Evolutionary conservation across 2,113 vertebrate genomes (phyloP), one percentile per base, ranked within the genome.

Genomic region (Cyanocitta stelleri): DNA sequence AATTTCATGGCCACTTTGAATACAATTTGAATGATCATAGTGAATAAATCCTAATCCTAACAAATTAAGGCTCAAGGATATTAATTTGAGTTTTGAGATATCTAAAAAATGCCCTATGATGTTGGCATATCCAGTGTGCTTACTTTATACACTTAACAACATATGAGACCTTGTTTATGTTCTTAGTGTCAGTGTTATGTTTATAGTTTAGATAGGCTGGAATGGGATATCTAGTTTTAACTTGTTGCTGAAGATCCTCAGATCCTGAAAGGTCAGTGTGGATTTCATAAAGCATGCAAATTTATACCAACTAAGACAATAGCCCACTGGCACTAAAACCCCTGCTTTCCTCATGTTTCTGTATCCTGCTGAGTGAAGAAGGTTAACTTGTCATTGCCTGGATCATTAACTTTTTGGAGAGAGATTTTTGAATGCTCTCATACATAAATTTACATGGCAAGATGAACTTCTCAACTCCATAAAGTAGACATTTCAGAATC

Each of bases 371-470:
- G 71, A 80, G 52, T 56, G 32, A 83, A 77, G 33, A 91, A 94
- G 92, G 90, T 95, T 96, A 84, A 67, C 64, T 74, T 94, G 63
- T 93, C 79, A 78, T 86, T 94, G 72, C 59, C 68, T 90, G 85
- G 33, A 68, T 93, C 92, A 90, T 92, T 92, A 93, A 71, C 61
- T 89, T 88, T 93, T 85, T 90, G 54, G 56, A 91, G 75, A 87
- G 49, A 71, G 21, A 67, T 43, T 81, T 89, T 81, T 77, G 61
- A 85, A 74, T 44, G 35, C 12, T 83, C 35, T 90, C 55, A 77
- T 86, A 79, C 68, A 83, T 95, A 90, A 94, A 91, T 95, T 93
- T 85, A 77, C 78, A 95, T 71, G 39, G 41, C 55, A 91, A 94
- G 64, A 86, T 1, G 4, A 89, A 63, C 61, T 88, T 94, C 87